Percentiles rank a stretch among this genome's conserved stretches.
These are phyloP conservation scores for Hippocampus comes DNA, from an alignment of 2,113 vertebrate genomes.

Conservation along the genomic window DNA sequence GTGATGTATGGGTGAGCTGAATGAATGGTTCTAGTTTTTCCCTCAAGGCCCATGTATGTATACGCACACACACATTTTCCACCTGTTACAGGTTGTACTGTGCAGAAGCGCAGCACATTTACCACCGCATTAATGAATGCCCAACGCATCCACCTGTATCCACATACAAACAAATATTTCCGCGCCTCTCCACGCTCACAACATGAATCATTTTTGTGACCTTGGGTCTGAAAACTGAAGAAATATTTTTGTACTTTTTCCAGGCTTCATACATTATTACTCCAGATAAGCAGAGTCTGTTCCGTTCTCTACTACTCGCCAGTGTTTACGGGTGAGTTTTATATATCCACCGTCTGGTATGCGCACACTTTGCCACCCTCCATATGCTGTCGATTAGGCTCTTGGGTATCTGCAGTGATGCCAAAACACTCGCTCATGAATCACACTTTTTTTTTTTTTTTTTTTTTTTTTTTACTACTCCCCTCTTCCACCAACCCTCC, in stretches of 20 bases:
- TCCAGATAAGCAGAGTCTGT: constrained; percentile 13
- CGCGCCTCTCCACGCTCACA: constrained; percentile 6
- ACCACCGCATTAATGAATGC: constrained; percentile 40
- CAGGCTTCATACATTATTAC: constrained; percentile 15
- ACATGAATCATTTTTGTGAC: constrained; percentile 2
- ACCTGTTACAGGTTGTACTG: constrained; percentile 27
- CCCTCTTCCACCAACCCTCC: constrained; percentile 31
- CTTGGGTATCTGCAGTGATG: constrained; percentile 59
- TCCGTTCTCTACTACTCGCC: constrained; percentile 18
- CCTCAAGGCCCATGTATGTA: constrained; percentile 9
- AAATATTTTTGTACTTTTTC: constrained; percentile 1
- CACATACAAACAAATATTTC: constrained; percentile 14
- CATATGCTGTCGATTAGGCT: constrained; percentile 64
- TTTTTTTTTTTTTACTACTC: constrained; percentile 24
- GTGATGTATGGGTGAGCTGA: constrained; percentile 55
- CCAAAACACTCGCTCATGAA: constrained; percentile 66
- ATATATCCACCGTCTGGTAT: constrained; percentile 35
- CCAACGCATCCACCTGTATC: constrained; percentile 27
- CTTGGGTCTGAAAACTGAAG: neutral
- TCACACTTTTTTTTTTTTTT: constrained; percentile 45
- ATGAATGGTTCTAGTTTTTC: constrained; percentile 20
- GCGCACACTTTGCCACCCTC: constrained; percentile 48
- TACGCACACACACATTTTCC: constrained; percentile 20
- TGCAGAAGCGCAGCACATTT: constrained; percentile 36
- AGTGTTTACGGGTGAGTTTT: constrained; percentile 27